A percentile compares a stretch with the other conserved stretches of the same genome.
Conservation (phyloP, 37 sponge, comb jelly and placozoan genomes). For the Lycopodina hypogea region DNA sequence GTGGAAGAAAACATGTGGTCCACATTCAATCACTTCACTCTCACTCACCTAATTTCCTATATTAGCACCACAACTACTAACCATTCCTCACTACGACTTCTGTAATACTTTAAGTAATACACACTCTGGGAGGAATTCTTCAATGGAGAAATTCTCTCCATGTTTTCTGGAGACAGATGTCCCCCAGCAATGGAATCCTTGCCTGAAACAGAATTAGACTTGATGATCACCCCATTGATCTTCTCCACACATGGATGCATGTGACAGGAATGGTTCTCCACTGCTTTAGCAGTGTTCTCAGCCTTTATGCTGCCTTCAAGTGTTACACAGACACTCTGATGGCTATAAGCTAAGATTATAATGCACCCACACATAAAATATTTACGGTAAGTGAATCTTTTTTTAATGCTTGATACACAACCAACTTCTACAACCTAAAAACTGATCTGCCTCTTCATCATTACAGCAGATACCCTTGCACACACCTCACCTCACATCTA, state of each 20-base stretch:
- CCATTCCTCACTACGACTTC: conserved; percentile 51
- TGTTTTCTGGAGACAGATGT: not conserved
- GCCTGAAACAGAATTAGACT: not conserved
- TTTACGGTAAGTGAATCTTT: too few relatives aligned
- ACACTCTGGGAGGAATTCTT: conserved; percentile 11
- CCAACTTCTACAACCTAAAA: too few relatives aligned
- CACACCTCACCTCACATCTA: too few relatives aligned
- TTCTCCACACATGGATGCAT: too few relatives aligned
- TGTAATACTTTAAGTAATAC: conserved; percentile 5
- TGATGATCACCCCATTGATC: not conserved
- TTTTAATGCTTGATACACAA: too few relatives aligned
- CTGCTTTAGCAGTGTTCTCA: conserved; percentile 6
- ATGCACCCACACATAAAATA: not conserved
- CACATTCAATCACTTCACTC: not conserved
- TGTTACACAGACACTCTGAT: not conserved
- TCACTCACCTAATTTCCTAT: not conserved
- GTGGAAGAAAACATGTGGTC: too few relatives aligned
- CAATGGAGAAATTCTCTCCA: not conserved
- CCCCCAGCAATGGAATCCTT: not conserved
- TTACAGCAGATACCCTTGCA: too few relatives aligned
- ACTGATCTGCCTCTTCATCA: too few relatives aligned
- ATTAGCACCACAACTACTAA: not conserved
- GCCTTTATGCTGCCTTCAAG: conserved; percentile 16
- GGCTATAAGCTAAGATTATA: not conserved
- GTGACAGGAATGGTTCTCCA: too few relatives aligned